Base-by-base conservation (phyloP, 1,140 invertebrate species). In the Octopus bimaculoides region DNA sequence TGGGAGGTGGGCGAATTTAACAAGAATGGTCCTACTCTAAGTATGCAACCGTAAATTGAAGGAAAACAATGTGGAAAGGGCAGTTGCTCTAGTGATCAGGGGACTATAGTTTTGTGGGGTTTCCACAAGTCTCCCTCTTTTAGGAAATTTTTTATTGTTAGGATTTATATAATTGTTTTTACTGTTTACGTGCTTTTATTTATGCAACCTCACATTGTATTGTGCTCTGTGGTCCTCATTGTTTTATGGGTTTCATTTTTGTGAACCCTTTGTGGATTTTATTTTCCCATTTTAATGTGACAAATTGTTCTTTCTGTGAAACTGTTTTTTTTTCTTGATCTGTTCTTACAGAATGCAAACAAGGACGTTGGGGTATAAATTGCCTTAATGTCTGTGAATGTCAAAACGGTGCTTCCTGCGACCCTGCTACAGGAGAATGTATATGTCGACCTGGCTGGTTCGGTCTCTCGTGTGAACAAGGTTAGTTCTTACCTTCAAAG, bases 391-490 rank as follows among this genome's bases (percentile, higher is more conserved):
- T 79, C 61, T 86, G 91, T 86, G 92, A 93, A 85, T 92, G 91
- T 83, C 61, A 86, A 56, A 91, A 92, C 78, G 87, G 85, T 14
- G 89, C 84, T 69, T 81, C 76, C 5, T 92, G 91, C 80, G 86
- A 91, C 80, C 77, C 85, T 6, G 82, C 85, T 53, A 88, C 89
- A 71, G 95, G 96, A 55, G 90, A 92, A 81, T 98, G 97, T 87
- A 92, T 94, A 80, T 98, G 97, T 89, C 89, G 93, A 81, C 94
- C 95, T 54, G 97, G 91, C 5, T 92, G 88, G 87, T 90, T 89
- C 75, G 91, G 91, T 14, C 81, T 82, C 0, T 84, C 86, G 53
- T 92, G 91, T 79, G 83, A 87, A 14, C 85, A 87, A 82, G 82
- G 88, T 89, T 75, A 79, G 84, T 75, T n/a, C 54, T 41, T 12